Base-by-base conservation (phyloP, 2,113 vertebrate species). In the Nothoprocta pentlandii region DNA sequence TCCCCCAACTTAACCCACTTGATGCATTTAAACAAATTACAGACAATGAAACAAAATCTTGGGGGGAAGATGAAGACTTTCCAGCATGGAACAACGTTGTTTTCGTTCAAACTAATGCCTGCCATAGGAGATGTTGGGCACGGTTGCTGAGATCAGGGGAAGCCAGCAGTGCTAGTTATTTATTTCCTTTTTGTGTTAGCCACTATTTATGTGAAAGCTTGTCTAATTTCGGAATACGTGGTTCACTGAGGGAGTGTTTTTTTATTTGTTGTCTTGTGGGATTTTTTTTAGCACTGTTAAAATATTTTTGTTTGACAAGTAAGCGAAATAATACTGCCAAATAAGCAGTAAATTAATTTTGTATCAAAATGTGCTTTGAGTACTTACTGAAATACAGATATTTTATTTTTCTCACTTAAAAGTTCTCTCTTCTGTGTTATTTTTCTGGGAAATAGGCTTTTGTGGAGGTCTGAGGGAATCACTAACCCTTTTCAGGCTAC, bases 361-460 rank as follows among this genome's bases (percentile, higher is more conserved):
- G 86, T 97, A 97, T 90, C 88, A 69, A 85, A 90, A 93, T 84
- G 62, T 89, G n/a, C 69, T 74, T 89, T 9, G 73, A 95, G 62
- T 96, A 92, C 93, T 95, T 90, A 93, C 93, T 95, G 88, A 95
- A 95, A 96, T 95, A 96, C 89, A 97, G 90, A 95, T 93, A 89
- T 73, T 96, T 91, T 97, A 97, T 95, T 95, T 95, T 97, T 96
- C 66, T 82, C 93, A 95, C 58, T 93, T 94, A 89, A 95, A 96
- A 93, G 71, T 86, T 75, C 85, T n/a, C 69, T 53, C 22, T 85
- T 94, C 77, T 92, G 88, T 87, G 62, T 0, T 21, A 56, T 90
- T 49, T 58, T 56, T 22, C 62, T 76, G 23, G 49, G 84, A 95
- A 94, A 76, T 22, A 81, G 54, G 82, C 67, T 90, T 88, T 84